Evolutionary conservation across 2,797 vertebrate genomes (phyloP).

Genomic region (Alauda arvensis): DNA sequence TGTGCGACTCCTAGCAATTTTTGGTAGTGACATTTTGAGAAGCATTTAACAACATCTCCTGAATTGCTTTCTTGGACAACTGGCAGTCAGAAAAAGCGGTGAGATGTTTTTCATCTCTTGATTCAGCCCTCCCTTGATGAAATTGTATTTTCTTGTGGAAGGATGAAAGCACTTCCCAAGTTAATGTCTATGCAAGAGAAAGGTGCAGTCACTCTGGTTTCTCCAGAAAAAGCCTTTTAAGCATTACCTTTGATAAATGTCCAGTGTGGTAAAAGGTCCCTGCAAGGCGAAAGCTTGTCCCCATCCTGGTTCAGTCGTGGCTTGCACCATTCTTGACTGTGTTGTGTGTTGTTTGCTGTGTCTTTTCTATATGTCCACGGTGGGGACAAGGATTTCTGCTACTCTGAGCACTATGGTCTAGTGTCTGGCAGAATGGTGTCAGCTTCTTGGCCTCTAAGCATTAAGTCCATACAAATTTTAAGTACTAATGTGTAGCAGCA

Average conservation of each 20-base stretch:
- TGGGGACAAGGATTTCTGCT: background rate
- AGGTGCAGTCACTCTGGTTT: background rate
- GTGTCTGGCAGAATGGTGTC: background rate
- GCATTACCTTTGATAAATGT: background rate
- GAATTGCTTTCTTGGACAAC: background rate
- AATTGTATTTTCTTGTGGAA: background rate
- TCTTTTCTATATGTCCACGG: fast-evolving
- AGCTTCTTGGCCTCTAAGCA: background rate
- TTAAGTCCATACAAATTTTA: background rate
- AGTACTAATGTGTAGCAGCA: background rate
- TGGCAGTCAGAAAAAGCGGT: background rate
- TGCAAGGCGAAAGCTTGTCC: background rate
- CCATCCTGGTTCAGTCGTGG: fast-evolving
- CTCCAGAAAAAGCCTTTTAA: background rate
- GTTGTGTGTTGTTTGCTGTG: fast-evolving
- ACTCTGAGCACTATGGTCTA: background rate
- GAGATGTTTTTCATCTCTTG: background rate
- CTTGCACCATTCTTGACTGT: background rate
- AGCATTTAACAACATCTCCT: background rate
- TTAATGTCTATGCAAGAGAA: background rate
- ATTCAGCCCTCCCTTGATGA: background rate
- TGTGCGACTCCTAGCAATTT: background rate
- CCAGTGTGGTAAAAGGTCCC: background rate
- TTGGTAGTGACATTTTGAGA: background rate
- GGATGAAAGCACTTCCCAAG: background rate